Conservation (phyloP, 2,797 vertebrate species). For the Amblyopsis hoosieri region DNA sequence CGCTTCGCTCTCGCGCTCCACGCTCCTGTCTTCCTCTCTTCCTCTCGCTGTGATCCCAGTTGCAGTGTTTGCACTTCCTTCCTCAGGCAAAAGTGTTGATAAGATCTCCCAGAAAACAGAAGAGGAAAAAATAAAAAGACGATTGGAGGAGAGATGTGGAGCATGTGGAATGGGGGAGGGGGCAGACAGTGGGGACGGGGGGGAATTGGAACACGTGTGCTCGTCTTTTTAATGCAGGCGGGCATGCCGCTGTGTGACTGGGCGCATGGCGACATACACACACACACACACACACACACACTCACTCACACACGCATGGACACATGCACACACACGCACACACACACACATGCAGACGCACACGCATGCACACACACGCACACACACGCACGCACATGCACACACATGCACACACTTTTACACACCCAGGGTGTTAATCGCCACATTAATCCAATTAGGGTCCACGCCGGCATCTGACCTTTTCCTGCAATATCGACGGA, state of each 20-base stretch:
- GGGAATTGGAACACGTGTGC: conserved; percentile 36
- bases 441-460: conserved; percentile 66
- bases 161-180: conserved; percentile 37
- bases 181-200: conserved; percentile 42
- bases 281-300: conserved; percentile 12
- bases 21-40: conserved; percentile 11
- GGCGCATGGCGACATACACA: neutral
- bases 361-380: conserved; percentile 15
- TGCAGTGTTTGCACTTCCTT: conserved; percentile 48
- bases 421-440: conserved; percentile 43
- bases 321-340: neutral
- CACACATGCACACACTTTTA: conserved; percentile 7
- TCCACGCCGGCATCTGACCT: conserved; percentile 55
- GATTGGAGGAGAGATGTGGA: conserved; percentile 40
- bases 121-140: conserved; percentile 35
- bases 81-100: conserved; percentile 46
- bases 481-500: conserved; percentile 33
- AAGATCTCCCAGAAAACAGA: conserved; percentile 48
- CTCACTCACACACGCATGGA: neutral
- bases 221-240: conserved; percentile 21
- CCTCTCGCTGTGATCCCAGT: conserved; percentile 46
- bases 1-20: neutral
- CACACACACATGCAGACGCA: neutral
- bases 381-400: neutral
- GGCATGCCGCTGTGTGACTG: conserved; percentile 2